Evolutionary conservation across 2,888 invertebrate species (phyloP).

Genomic region (Latheticus oryzae): DNA sequence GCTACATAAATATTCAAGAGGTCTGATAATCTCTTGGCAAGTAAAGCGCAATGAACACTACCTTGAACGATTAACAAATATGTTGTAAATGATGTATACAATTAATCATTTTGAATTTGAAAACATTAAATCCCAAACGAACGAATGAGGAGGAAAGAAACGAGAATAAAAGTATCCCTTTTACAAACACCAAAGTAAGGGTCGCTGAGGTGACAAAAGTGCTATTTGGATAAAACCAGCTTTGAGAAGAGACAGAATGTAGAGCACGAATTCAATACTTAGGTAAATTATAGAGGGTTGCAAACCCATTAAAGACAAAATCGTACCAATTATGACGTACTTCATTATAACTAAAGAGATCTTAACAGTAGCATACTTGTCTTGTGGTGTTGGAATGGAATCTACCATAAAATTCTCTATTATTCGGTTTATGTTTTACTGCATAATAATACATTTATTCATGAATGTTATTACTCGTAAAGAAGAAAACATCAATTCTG

Average conservation of each 20-base stretch:
- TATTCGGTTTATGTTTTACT: slow-evolving; percentile 26
- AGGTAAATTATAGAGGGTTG: slow-evolving; percentile 28
- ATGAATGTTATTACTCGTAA: slow-evolving; percentile 37
- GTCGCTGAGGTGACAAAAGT: slow-evolving; percentile 49
- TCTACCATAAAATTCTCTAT: slow-evolving; percentile 13
- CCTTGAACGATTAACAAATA: slow-evolving; percentile 9
- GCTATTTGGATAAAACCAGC: slow-evolving; percentile 45
- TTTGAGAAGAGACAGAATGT: slow-evolving; percentile 29
- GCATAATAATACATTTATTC: slow-evolving; percentile 37
- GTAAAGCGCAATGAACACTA: no score
- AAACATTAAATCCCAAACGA: slow-evolving; percentile 16
- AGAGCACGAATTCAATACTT: slow-evolving; percentile 20
- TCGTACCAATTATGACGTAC: slow-evolving; percentile 13
- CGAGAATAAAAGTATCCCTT: slow-evolving; percentile 38
- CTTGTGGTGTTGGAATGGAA: slow-evolving; percentile 10
- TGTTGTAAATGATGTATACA: slow-evolving; percentile 11
- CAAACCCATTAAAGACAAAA: slow-evolving; percentile 41
- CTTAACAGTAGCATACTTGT: slow-evolving; percentile 3
- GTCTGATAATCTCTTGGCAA: slow-evolving; percentile 1
- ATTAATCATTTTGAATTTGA: slow-evolving; percentile 31
- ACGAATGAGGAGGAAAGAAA: slow-evolving; percentile 19
- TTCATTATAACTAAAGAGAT: slow-evolving; percentile 11
- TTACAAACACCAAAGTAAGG: slow-evolving; percentile 31
- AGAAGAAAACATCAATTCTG: slow-evolving; percentile 37
- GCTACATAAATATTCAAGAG: slow-evolving; percentile 19